Percentiles rank a stretch among this genome's conserved stretches.
Conservation (phyloP, 2,888 invertebrate genomes). For the Drosophila vallismaia region DNA sequence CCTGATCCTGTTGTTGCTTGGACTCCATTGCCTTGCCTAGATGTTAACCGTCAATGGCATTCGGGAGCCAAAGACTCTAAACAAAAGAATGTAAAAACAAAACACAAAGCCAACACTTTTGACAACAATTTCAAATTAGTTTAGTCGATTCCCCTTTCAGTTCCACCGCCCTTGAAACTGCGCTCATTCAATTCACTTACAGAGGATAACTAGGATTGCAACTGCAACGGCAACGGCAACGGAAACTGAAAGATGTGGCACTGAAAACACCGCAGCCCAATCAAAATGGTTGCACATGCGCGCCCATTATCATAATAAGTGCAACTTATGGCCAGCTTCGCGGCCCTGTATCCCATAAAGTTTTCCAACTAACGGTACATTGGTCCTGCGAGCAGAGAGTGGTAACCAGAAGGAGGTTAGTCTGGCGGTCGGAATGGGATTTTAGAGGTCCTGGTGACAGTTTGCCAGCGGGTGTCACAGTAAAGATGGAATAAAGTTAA, state of each 20-base stretch:
- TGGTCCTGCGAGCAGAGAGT: constrained; percentile 12
- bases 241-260: constrained; percentile 1
- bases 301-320: constrained; percentile 69
- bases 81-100: constrained; percentile 1
- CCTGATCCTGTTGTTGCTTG: constrained; percentile 20
- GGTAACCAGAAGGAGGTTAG: constrained; percentile 2
- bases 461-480: constrained; percentile 13
- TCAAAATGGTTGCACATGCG: constrained; percentile 71
- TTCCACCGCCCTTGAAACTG: constrained; percentile 16
- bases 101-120: constrained; percentile 54
- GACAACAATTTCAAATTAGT: constrained; percentile 66
- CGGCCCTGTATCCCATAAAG: constrained; percentile 50
- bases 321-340: constrained; percentile 67
- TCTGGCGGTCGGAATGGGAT: not conserved
- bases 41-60: not conserved
- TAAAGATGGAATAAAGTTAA: not conserved
- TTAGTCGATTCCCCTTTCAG: constrained; percentile 5
- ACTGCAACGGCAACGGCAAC: constrained; percentile 4
- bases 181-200: constrained; percentile 71
- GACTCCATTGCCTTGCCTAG: constrained; percentile 16
- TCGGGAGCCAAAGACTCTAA: not conserved
- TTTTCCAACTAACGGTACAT: constrained; percentile 40
- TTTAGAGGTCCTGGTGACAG: constrained; percentile 6
- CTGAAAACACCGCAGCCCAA: constrained; percentile 35
- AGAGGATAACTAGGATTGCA: constrained; percentile 44